A percentile compares a stretch with the other conserved stretches of the same genome.
Evolutionary conservation across 2,888 invertebrate species (phyloP).

Genomic region (Amiota minor): DNA sequence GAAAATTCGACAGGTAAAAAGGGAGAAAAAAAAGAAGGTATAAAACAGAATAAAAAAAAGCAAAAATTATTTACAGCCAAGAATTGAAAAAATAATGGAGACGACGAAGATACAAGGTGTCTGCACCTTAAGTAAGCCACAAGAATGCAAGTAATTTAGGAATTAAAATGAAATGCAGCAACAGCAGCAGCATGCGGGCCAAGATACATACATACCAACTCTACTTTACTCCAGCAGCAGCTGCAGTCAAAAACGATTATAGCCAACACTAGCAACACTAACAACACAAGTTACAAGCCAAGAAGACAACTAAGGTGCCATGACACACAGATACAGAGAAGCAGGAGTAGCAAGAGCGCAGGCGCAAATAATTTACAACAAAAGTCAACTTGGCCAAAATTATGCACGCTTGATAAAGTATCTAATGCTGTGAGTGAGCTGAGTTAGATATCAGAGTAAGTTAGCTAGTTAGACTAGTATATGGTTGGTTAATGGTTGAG

Average conservation of each 20-base stretch:
- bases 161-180: constrained; percentile 5
- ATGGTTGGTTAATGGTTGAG: no score
- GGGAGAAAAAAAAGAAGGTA: neutral
- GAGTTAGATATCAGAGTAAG: no score
- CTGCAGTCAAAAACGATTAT: neutral
- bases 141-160: constrained; percentile 27
- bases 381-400: no score
- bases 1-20: no score
- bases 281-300: constrained; percentile 1
- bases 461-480: no score
- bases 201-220: no score
- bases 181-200: neutral
- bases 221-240: neutral
- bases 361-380: no score
- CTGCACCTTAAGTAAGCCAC: constrained; percentile 17
- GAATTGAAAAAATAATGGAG: neutral
- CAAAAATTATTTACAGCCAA: constrained; percentile 2
- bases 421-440: no score
- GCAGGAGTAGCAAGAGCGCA: no score
- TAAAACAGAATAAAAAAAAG: neutral
- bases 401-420: no score
- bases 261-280: no score
- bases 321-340: neutral
- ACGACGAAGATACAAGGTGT: neutral
- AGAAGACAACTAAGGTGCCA: constrained; percentile 18